Evolutionary conservation across 2,888 invertebrate species (phyloP).

Genomic region (Muschampia plurimacula): DNA sequence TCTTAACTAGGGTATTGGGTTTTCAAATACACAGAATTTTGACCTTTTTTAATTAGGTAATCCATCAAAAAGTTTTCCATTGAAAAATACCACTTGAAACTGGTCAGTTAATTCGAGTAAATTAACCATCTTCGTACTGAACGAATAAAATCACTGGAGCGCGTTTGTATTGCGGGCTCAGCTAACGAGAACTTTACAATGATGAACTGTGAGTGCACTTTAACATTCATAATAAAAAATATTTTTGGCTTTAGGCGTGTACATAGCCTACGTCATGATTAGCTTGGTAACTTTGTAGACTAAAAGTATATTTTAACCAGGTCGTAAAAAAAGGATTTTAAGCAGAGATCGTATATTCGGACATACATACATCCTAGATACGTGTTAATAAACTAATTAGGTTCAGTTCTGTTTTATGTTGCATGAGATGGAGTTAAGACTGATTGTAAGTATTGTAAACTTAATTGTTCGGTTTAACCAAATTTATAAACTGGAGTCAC

Average conservation of each 20-base stretch:
- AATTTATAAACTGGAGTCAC: too few relatives aligned
- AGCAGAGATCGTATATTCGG: too few relatives aligned
- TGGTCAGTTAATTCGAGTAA: constrained; percentile 62
- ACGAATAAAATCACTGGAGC: constrained; percentile 71
- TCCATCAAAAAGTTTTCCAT: constrained; percentile 30
- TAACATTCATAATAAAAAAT: constrained; percentile 57
- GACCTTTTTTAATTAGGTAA: constrained; percentile 32
- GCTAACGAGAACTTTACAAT: constrained; percentile 74
- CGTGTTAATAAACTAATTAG: too few relatives aligned
- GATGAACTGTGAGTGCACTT: constrained; percentile 67
- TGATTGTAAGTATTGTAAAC: too few relatives aligned
- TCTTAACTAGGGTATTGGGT: not conserved
- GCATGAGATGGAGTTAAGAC: too few relatives aligned
- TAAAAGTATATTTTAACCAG: too few relatives aligned
- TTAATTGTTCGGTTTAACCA: too few relatives aligned
- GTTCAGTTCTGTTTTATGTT: too few relatives aligned
- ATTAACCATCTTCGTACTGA: constrained; percentile 59
- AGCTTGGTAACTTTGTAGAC: too few relatives aligned
- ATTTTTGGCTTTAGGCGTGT: constrained; percentile 40
- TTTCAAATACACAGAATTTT: not conserved
- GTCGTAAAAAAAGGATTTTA: too few relatives aligned
- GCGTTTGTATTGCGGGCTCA: constrained; percentile 74
- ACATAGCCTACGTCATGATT: not conserved
- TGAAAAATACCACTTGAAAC: constrained; percentile 44
- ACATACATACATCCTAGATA: too few relatives aligned